Conservation (phyloP, 1,140 invertebrate species). For the Rhizoglyphus robini region DNA sequence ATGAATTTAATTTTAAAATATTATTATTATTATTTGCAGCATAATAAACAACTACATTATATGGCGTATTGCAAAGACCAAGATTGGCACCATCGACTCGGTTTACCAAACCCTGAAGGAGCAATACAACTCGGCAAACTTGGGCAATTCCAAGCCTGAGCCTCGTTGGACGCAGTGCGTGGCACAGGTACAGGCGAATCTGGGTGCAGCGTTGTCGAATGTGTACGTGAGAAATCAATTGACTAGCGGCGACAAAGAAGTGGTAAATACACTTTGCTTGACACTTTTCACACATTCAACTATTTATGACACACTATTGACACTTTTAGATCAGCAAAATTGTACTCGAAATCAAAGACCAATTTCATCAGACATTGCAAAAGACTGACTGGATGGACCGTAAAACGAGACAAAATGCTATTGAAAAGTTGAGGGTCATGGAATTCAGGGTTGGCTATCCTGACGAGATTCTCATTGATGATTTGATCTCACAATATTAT, state of each 20-base stretch:
- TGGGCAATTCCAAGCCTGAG: constrained; percentile 31
- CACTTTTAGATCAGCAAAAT: constrained; percentile 29
- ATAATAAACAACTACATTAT: constrained; percentile 40
- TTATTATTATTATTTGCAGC: constrained; percentile 1
- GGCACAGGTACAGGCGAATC: constrained; percentile 21
- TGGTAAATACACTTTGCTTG: constrained; percentile 20
- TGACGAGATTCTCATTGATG: constrained; percentile 35
- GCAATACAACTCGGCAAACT: neutral
- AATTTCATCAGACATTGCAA: constrained; percentile 38
- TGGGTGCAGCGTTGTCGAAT: constrained; percentile 37
- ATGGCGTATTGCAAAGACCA: constrained; percentile 48
- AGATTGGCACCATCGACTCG: constrained; percentile 40
- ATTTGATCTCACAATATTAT: constrained; percentile 32
- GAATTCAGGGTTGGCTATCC: constrained; percentile 39
- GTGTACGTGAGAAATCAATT: constrained; percentile 39
- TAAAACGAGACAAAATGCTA: constrained; percentile 59
- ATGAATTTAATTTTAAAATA: neutral
- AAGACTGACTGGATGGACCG: constrained; percentile 83
- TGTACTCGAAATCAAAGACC: constrained; percentile 27
- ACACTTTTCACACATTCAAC: neutral
- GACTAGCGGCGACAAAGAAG: constrained; percentile 36
- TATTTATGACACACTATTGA: constrained; percentile 34
- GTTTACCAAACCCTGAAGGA: constrained; percentile 8
- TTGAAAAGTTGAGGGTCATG: constrained; percentile 35
- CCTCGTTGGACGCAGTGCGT: constrained; percentile 30